These are phyloP conservation scores for Cartodere bifasciata DNA, from an alignment of 2,888 invertebrate genomes.

Conservation along the genomic window DNA sequence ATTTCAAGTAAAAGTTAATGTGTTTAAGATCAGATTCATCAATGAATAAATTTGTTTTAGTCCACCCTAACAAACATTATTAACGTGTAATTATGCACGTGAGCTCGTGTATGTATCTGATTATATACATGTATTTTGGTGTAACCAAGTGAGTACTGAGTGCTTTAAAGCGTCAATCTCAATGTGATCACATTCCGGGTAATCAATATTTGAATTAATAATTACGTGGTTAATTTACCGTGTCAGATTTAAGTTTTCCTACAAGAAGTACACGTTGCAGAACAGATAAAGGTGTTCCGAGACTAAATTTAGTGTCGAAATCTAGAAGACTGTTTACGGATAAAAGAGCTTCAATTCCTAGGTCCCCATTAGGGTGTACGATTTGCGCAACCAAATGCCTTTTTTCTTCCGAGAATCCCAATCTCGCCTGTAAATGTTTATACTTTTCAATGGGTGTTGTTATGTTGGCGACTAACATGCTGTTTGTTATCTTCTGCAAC, in stretches of 20 bases:
- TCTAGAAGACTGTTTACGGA: slow-evolving; percentile 49
- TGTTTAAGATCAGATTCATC: no score
- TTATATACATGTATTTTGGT: no score
- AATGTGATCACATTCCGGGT: no score
- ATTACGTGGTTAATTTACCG: slow-evolving; percentile 34
- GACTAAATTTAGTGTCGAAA: slow-evolving; percentile 60
- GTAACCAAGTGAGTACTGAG: no score
- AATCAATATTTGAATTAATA: not conserved
- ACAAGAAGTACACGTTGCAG: slow-evolving; percentile 52
- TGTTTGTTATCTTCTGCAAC: slow-evolving; percentile 58
- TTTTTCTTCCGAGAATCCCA: slow-evolving; percentile 59
- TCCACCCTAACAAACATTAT: no score
- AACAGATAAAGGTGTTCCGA: slow-evolving; percentile 62
- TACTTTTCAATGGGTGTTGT: slow-evolving; percentile 61
- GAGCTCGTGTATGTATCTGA: no score
- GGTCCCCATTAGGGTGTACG: slow-evolving; percentile 51
- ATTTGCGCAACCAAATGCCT: slow-evolving; percentile 63
- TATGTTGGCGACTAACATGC: slow-evolving; percentile 60
- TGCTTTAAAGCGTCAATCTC: no score
- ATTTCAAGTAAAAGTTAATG: no score
- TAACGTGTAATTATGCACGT: no score
- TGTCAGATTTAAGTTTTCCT: slow-evolving; percentile 54
- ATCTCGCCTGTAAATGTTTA: slow-evolving; percentile 49
- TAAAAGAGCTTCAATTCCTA: slow-evolving; percentile 56
- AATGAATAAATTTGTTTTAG: no score